Evolutionary conservation across 2,113 vertebrate species (phyloP).

Genomic region (Oceanites oceanicus): DNA sequence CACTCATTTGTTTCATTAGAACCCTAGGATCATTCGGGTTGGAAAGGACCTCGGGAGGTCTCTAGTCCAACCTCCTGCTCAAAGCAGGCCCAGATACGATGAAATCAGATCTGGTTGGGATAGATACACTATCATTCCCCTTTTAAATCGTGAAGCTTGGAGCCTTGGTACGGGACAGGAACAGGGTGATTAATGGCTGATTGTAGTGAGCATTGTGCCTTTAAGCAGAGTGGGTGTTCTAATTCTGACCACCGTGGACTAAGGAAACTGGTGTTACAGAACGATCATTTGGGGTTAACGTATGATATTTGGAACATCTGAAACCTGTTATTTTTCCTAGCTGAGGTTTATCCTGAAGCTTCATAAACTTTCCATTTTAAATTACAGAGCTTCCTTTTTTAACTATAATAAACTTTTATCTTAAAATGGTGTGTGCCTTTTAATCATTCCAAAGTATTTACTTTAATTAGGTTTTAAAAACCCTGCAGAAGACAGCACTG

Average conservation of each 20-base stretch:
- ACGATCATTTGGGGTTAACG: slow-evolving; percentile 66
- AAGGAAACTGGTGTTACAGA: slow-evolving; percentile 60
- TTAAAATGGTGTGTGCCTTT: slow-evolving; percentile 77
- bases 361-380: slow-evolving; percentile 81
- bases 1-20: background rate
- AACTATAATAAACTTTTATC: slow-evolving; percentile 80
- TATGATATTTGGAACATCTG: slow-evolving; percentile 75
- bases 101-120: background rate
- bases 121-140: background rate
- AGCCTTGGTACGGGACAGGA: background rate
- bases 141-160: background rate
- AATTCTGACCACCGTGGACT: background rate
- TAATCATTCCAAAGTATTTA: slow-evolving; percentile 76
- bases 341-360: slow-evolving; percentile 76
- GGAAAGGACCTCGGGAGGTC: background rate
- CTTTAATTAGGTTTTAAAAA: slow-evolving; percentile 69
- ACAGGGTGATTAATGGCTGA: background rate
- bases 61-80: background rate
- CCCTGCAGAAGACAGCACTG: slow-evolving; percentile 67
- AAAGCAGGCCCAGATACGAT: background rate
- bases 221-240: slow-evolving; percentile 59
- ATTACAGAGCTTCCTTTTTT: slow-evolving; percentile 77
- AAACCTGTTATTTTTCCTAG: slow-evolving; percentile 76
- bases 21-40: background rate
- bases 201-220: background rate